Conservation (phyloP, 2,797 vertebrate genomes). For the Thalassophryne amazonica region DNA sequence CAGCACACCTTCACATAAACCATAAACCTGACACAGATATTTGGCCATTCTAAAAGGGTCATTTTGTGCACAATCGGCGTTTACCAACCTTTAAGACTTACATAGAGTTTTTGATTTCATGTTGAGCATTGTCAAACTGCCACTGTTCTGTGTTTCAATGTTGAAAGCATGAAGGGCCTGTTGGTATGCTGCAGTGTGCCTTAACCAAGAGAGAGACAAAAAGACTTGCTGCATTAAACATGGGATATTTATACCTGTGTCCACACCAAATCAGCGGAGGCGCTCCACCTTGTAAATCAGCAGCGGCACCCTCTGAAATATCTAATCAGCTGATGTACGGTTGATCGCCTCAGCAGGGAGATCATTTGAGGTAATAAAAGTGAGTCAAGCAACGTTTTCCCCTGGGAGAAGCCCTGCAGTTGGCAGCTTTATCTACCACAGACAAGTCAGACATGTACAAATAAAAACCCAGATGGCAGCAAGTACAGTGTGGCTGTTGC, state of each 20-base stretch:
- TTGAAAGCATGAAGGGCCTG: too few species aligned
- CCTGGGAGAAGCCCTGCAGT: conserved; percentile 19
- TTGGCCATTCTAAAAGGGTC: too few species aligned
- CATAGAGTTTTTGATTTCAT: too few species aligned
- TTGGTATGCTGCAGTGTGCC: conserved; percentile 16
- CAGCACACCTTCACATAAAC: too few species aligned
- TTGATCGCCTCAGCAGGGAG: conserved; percentile 63
- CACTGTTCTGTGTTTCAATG: too few species aligned
- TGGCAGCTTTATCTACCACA: conserved; percentile 11
- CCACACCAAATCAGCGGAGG: conserved; percentile 22
- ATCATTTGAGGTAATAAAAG: conserved; percentile 53
- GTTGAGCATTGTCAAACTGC: too few species aligned
- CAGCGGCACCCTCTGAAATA: conserved; percentile 55
- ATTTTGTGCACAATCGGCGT: too few species aligned
- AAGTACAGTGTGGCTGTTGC: not conserved
- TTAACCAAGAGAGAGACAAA: conserved; percentile 24
- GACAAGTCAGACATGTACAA: conserved; percentile 17
- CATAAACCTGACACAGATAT: too few species aligned
- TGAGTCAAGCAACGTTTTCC: conserved; percentile 27
- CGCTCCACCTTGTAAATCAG: conserved; percentile 55
- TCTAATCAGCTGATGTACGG: conserved; percentile 49
- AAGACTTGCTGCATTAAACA: conserved; percentile 34
- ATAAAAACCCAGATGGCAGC: conserved; percentile 4
- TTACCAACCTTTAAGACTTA: too few species aligned
- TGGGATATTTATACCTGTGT: conserved; percentile 28